Percentiles rank a stretch among this genome's conserved stretches.
phyloP scores from a whole-genome alignment of 2,888 invertebrate genomes.

The Deilephila porcellus region DNA sequence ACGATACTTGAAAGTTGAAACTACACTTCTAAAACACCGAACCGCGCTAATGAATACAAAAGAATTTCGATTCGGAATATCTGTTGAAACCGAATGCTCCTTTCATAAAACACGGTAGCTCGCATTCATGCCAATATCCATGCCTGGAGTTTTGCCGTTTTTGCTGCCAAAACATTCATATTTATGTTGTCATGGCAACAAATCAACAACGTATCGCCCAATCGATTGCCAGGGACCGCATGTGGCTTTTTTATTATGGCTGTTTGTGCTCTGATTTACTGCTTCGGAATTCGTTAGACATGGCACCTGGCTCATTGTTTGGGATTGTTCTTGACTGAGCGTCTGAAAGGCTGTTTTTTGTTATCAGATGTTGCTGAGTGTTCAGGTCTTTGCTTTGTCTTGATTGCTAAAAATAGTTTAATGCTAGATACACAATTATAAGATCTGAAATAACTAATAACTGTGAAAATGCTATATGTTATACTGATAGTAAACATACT shows the following conservation, averaged over 20 bases:
- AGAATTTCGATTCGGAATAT: background rate
- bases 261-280: slow-evolving; percentile 15
- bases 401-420: too few species aligned
- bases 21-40: too few species aligned
- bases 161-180: slow-evolving; percentile 39
- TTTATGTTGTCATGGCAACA: slow-evolving; percentile 41
- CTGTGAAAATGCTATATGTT: too few species aligned
- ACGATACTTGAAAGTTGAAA: too few species aligned
- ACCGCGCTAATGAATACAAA: background rate
- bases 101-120: slow-evolving; percentile 7
- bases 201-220: slow-evolving; percentile 41
- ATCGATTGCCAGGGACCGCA: slow-evolving; percentile 26
- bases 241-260: slow-evolving; percentile 18
- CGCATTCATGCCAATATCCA: background rate
- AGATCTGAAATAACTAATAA: too few species aligned
- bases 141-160: slow-evolving; percentile 5
- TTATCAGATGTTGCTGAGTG: too few species aligned
- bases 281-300: background rate
- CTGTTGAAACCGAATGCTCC: slow-evolving; percentile 10
- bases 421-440: too few species aligned
- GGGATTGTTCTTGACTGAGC: background rate
- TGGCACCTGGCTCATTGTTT: background rate
- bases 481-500: too few species aligned
- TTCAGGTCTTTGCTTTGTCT: too few species aligned
- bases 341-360: too few species aligned